A percentile compares a stretch with the other conserved stretches of the same genome.
Conservation (phyloP, 2,888 invertebrate species). For the Pterostichus niger region DNA sequence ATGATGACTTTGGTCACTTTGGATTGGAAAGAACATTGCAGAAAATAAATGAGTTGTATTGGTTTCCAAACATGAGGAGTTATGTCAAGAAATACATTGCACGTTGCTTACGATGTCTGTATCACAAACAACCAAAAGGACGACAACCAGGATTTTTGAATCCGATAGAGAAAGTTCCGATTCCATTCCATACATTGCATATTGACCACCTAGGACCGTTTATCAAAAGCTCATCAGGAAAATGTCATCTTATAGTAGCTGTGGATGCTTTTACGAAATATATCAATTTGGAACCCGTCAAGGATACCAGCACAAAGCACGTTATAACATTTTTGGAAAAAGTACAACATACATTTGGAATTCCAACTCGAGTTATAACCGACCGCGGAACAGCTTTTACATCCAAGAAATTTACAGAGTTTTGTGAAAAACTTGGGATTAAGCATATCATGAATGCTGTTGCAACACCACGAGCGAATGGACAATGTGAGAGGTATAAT, state of each 20-base stretch:
- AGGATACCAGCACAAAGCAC: conserved; percentile 25
- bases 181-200: conserved; percentile 50
- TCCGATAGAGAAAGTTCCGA: conserved; percentile 38
- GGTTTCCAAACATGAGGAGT: conserved; percentile 69
- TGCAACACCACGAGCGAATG: conserved; percentile 18
- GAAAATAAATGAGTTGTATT: conserved; percentile 70
- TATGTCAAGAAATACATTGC: conserved; percentile 66
- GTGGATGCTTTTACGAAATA: conserved; percentile 45
- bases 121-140: conserved; percentile 30
- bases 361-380: conserved; percentile 12
- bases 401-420: neutral
- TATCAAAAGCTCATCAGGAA: conserved; percentile 1
- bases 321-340: conserved; percentile 4
- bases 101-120: conserved; percentile 17
- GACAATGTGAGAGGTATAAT: conserved; percentile 9
- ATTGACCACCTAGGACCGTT: conserved; percentile 53
- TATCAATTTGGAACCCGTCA: conserved; percentile 1
- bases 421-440: conserved; percentile 2
- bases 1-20: conserved; percentile 72
- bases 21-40: conserved; percentile 72
- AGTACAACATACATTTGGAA: conserved; percentile 2
- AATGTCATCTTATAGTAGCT: conserved; percentile 4
- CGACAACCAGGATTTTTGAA: conserved; percentile 34
- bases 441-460: conserved; percentile 30
- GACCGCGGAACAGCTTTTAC: conserved; percentile 31